Percentiles rank a stretch among this genome's conserved stretches.
phyloP scores from a whole-genome alignment of 2,113 vertebrate species.

The Nipponia nippon region DNA sequence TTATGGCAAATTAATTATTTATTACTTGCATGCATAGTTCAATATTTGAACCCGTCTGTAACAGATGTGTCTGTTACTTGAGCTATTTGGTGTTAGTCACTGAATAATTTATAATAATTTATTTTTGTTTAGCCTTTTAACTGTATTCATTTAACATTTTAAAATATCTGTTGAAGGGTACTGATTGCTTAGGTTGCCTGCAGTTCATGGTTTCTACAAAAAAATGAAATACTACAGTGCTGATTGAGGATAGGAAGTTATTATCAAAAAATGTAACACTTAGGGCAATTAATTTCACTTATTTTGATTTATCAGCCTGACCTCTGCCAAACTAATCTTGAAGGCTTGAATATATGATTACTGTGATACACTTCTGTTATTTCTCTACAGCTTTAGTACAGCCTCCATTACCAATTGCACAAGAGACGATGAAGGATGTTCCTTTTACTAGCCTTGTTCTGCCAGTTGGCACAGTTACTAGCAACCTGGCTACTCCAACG shows the following conservation, averaged over 20 bases:
- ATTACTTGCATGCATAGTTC: not conserved
- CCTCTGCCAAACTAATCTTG: not conserved
- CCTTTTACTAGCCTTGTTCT: slow-evolving; percentile 85
- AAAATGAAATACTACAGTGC: not conserved
- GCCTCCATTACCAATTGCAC: slow-evolving; percentile 79
- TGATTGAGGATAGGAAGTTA: not conserved
- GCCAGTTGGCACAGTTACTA: slow-evolving; percentile 76
- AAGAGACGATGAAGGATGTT: slow-evolving; percentile 88
- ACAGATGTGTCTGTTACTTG: not conserved
- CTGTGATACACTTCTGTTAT: not conserved
- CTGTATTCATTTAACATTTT: not conserved
- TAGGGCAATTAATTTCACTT: not conserved
- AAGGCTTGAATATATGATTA: not conserved
- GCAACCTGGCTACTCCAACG: slow-evolving; percentile 67
- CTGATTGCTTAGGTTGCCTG: not conserved
- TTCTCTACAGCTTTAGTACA: slow-evolving; percentile 82
- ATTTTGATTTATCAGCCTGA: not conserved
- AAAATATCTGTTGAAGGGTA: not conserved
- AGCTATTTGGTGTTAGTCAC: not conserved
- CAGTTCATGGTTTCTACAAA: not conserved
- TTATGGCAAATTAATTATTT: not conserved
- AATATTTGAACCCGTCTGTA: not conserved
- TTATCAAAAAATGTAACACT: not conserved
- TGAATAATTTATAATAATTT: not conserved
- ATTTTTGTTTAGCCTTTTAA: not conserved